Evolutionary conservation across 2,113 vertebrate species (phyloP), one percentile per base, ranked within the genome.

Genomic region (Microcebus murinus): DNA sequence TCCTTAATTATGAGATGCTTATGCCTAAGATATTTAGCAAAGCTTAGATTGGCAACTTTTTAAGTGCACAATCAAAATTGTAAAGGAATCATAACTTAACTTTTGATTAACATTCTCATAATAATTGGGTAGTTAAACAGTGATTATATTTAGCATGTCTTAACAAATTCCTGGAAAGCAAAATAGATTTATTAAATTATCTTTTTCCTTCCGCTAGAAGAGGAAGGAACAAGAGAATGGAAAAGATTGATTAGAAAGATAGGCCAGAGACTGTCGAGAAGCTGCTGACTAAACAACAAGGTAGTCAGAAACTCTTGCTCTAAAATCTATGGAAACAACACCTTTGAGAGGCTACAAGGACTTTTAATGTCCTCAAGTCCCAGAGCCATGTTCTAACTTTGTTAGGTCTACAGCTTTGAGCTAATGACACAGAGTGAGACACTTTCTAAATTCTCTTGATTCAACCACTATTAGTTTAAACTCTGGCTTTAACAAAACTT

Each of bases 81-180:
- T 86, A 82, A 87, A 80, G 67, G 29, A 85, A 91, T 91, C 34
- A 45, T 67, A 70, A 77, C 68, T 94, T 79, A 34, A 34, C 87
- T 85, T 80, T 94, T 87, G 70, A 86, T 87, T 94, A 83, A 52
- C 6, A 48, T 86, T 91, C 39, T 91, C 57, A 2, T 73, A 68
- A 57, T 93, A 90, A 89, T 93, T 87, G 59, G 0, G n/a, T 87
- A 8, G 4, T 88, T 85, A 61, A 87, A 77, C 10, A 82, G 21
- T 94, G 76, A 91, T 73, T 92, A 90, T 9, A 90, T 92, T 88
- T 63, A 70, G 39, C 6, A 8, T 36, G 34, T 52, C 50, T 88
- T 91, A 94, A 71, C 34, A 82, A 79, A 84, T 92, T 94, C 67
- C 63, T 86, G 45, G 91, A 96, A 95, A 86, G n/a, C 18, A 88